These are phyloP conservation scores for Nannobrachium achirus DNA, from an alignment of 2,113 vertebrate species.

Conservation along the genomic window DNA sequence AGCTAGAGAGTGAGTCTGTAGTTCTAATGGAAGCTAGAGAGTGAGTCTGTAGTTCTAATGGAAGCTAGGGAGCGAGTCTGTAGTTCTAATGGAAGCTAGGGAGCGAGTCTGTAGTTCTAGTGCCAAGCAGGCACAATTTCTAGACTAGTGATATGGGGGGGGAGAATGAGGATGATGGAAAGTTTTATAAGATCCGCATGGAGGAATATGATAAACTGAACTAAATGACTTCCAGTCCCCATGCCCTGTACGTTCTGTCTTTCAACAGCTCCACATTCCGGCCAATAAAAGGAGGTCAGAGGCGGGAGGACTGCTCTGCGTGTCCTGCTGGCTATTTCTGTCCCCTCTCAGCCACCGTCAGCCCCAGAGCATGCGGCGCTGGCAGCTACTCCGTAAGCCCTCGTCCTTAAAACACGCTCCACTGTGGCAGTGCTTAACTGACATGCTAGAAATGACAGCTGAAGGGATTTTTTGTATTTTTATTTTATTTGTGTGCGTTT, in stretches of 20 bases:
- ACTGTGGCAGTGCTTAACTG: constrained; percentile 38
- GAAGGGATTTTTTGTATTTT: constrained; percentile 16
- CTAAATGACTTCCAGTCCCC: constrained; percentile 19
- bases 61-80: no score
- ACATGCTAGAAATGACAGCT: constrained; percentile 32
- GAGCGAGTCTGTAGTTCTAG: no score
- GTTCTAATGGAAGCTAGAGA: no score
- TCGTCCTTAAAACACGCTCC: constrained; percentile 42
- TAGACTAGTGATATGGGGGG: neutral
- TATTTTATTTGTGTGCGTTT: no score
- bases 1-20: no score
- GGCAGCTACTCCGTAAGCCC: constrained; percentile 90
- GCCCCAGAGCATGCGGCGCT: constrained; percentile 79
- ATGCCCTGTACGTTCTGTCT: constrained; percentile 10
- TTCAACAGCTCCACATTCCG: constrained; percentile 81
- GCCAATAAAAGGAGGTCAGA: constrained; percentile 72
- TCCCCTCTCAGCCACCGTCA: constrained; percentile 81
- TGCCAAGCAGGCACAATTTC: no score
- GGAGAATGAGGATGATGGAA: neutral
- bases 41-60: no score
- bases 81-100: no score
- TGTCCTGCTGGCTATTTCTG: constrained; percentile 88
- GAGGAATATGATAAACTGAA: neutral
- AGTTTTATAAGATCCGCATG: neutral
- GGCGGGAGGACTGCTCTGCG: constrained; percentile 77